A percentile compares a stretch with the other conserved stretches of the same genome.
Conservation (phyloP, 2,888 invertebrate genomes). For the Flexamia atlantica region DNA sequence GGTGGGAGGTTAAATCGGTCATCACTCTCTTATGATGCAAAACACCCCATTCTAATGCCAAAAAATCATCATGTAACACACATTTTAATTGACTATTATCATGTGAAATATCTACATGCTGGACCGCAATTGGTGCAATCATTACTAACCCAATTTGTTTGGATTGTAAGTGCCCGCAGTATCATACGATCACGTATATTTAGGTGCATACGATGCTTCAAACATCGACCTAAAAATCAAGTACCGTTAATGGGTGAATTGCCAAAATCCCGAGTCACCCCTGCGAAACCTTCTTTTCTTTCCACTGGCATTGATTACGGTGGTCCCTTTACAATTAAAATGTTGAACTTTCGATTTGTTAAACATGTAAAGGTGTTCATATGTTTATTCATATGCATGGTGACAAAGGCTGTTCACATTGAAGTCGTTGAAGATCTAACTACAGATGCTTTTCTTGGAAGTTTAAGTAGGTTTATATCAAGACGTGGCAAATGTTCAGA, state of each 20-base stretch:
- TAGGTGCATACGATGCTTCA: slow-evolving; percentile 61
- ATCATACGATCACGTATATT: slow-evolving; percentile 32
- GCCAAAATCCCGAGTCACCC: slow-evolving; percentile 54
- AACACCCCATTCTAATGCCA: slow-evolving; percentile 64
- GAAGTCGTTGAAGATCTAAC: slow-evolving; percentile 66
- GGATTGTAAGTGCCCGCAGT: slow-evolving; percentile 39
- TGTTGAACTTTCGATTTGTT: slow-evolving; percentile 49
- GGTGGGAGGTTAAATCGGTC: slow-evolving; percentile 61
- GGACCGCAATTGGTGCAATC: slow-evolving; percentile 60
- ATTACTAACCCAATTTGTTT: slow-evolving; percentile 19
- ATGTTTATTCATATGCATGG: slow-evolving; percentile 69
- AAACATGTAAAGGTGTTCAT: slow-evolving; percentile 65
- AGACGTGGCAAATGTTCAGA: slow-evolving; percentile 65
- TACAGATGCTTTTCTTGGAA: slow-evolving; percentile 54
- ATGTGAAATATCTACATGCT: slow-evolving; percentile 58
- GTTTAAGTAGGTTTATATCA: slow-evolving; percentile 64
- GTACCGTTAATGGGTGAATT: slow-evolving; percentile 65
- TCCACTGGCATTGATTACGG: slow-evolving; percentile 63
- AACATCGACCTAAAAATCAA: slow-evolving; percentile 17
- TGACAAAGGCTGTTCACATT: slow-evolving; percentile 68
- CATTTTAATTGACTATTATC: slow-evolving; percentile 60
- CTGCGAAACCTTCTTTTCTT: slow-evolving; percentile 51
- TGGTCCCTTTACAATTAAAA: slow-evolving; percentile 63
- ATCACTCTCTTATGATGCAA: slow-evolving; percentile 21
- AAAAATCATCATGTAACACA: slow-evolving; percentile 53